These are phyloP conservation scores for Eupleurogrammus muticus DNA, from an alignment of 2,797 vertebrate genomes.

Conservation along the genomic window DNA sequence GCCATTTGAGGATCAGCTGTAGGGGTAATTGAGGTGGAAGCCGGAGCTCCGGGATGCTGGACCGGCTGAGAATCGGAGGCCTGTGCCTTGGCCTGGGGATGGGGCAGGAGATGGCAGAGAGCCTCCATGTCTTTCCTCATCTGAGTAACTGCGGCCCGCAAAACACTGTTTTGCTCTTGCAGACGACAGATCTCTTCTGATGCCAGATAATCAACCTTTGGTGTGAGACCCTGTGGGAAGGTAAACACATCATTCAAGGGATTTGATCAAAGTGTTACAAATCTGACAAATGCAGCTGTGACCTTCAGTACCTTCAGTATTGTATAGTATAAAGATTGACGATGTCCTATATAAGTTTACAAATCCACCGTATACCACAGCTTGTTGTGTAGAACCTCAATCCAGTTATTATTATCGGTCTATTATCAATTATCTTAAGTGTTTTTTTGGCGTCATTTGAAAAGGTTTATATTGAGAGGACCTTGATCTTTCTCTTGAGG, in stretches of 20 bases:
- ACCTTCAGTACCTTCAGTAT: not conserved
- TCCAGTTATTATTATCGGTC: too few species aligned
- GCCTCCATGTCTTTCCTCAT: conserved; percentile 93
- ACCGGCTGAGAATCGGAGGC: not conserved
- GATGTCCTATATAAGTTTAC: not conserved
- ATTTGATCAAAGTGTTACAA: too few species aligned
- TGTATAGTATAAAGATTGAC: not conserved
- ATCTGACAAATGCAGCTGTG: not conserved
- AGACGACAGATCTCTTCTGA: conserved; percentile 83
- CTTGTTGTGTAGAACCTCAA: not conserved
- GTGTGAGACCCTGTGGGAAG: conserved; percentile 42
- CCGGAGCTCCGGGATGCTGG: not conserved
- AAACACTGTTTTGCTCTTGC: conserved; percentile 86
- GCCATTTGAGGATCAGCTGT: conserved; percentile 16
- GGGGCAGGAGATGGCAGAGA: conserved; percentile 62
- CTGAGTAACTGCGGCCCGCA: conserved; percentile 84
- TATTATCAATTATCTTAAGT: too few species aligned
- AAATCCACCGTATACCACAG: not conserved
- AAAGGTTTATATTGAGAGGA: too few species aligned
- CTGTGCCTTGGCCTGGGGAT: conserved; percentile 6
- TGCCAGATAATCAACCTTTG: conserved; percentile 42
- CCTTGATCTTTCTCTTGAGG: too few species aligned
- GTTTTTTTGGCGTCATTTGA: too few species aligned
- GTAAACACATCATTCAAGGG: not conserved
- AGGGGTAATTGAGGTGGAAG: not conserved